A percentile compares a stretch with the other conserved stretches of the same genome.
phyloP scores from a whole-genome alignment of 2,888 invertebrate species.

The Tuta absoluta region DNA sequence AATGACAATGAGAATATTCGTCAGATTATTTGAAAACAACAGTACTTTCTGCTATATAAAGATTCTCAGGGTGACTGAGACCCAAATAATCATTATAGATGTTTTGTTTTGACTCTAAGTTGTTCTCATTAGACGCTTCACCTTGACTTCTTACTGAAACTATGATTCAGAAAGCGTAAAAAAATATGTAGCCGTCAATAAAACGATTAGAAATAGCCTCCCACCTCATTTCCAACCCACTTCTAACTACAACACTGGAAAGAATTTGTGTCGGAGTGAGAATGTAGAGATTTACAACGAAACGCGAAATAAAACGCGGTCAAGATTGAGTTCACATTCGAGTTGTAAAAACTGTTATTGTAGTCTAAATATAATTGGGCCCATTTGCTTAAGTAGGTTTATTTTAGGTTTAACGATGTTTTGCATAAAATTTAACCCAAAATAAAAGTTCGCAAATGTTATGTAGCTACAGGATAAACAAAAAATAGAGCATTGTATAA shows the following conservation, averaged over 20 bases:
- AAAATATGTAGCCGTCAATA: neutral
- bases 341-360: conserved; percentile 18
- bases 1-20: neutral
- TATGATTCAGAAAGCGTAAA: conserved; percentile 3
- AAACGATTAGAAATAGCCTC: conserved; percentile 4
- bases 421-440: neutral
- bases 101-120: no score
- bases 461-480: neutral
- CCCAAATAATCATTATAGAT: neutral
- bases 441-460: neutral
- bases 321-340: conserved; percentile 10
- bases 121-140: no score
- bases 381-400: conserved; percentile 6
- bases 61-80: neutral
- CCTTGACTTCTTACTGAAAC: neutral
- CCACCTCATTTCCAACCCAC: neutral
- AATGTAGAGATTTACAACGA: conserved; percentile 14
- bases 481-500: no score
- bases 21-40: neutral
- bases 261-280: conserved; percentile 7
- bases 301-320: conserved; percentile 19
- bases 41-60: neutral
- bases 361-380: neutral
- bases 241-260: conserved; percentile 4
- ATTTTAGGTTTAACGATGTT: neutral